Evolutionary conservation across 2,888 invertebrate species (phyloP).

Genomic region (Polietes domitor): DNA sequence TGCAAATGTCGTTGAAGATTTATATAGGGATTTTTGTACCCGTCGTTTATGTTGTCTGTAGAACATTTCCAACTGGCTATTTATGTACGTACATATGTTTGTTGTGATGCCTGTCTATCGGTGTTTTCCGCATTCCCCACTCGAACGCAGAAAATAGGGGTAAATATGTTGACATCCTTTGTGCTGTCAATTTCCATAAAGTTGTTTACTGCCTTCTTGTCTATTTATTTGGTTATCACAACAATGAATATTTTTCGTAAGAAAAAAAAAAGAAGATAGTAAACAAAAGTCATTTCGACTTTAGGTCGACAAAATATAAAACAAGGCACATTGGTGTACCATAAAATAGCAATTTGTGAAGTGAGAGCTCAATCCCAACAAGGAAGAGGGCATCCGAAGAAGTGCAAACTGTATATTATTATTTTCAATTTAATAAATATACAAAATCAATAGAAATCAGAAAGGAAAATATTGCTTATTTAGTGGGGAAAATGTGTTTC

Average conservation of each 20-base stretch:
- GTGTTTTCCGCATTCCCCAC: not conserved
- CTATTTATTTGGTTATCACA: constrained; percentile 21
- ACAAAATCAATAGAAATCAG: too few relatives aligned
- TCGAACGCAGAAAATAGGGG: not conserved
- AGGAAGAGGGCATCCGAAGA: too few relatives aligned
- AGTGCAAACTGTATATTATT: too few relatives aligned
- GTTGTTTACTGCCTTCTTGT: constrained; percentile 24
- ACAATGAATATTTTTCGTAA: not conserved
- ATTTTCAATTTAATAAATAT: too few relatives aligned
- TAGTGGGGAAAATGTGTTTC: too few relatives aligned
- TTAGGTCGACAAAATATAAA: not conserved
- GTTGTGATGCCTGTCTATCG: not conserved
- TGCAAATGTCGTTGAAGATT: too few relatives aligned
- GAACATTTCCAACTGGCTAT: too few relatives aligned
- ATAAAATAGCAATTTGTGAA: not conserved
- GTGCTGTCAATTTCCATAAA: constrained; percentile 2
- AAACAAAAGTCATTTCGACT: not conserved
- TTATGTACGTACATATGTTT: not conserved
- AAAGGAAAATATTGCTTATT: too few relatives aligned
- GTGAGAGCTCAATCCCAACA: too few relatives aligned
- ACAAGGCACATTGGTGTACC: not conserved
- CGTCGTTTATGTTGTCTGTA: too few relatives aligned
- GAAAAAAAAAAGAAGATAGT: not conserved
- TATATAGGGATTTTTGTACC: too few relatives aligned
- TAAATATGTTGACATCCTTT: not conserved